Percentiles rank a stretch among this genome's conserved stretches.
phyloP scores from a whole-genome alignment of 2,113 vertebrate genomes.

The Piprites chloris region DNA sequence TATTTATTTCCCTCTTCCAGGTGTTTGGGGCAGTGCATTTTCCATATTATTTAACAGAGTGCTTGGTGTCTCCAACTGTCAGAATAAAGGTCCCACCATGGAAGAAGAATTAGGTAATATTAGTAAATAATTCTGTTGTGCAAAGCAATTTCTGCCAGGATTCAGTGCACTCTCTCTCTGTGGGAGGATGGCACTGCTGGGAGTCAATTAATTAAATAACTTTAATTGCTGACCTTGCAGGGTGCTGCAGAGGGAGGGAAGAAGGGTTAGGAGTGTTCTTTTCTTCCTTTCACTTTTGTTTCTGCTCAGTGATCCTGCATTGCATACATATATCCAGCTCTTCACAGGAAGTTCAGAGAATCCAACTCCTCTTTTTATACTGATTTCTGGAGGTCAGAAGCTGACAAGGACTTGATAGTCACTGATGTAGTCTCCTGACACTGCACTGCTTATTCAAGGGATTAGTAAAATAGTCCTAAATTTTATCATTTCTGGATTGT shows the following conservation, averaged over 20 bases:
- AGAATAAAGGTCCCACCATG: conserved; percentile 86
- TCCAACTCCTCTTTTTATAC: not conserved
- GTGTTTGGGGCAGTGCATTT: conserved; percentile 98
- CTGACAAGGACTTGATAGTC: not conserved
- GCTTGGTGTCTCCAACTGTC: conserved; percentile 83
- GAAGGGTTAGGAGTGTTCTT: not conserved
- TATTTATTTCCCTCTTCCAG: conserved; percentile 65
- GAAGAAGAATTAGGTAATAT: conserved; percentile 94
- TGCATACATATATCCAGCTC: not conserved
- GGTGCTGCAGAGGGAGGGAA: not conserved
- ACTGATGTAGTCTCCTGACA: not conserved
- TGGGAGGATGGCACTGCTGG: not conserved
- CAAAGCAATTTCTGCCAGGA: not conserved
- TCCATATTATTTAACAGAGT: conserved; percentile 98
- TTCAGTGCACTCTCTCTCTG: not conserved
- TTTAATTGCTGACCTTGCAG: not conserved
- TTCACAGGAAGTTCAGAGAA: not conserved
- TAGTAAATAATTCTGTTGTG: not conserved
- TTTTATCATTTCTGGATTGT: not conserved
- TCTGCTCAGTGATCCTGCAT: not conserved
- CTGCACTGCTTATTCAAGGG: not conserved
- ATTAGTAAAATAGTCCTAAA: not conserved
- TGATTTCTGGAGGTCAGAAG: not conserved
- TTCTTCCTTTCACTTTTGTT: not conserved
- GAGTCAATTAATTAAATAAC: not conserved